A percentile compares a stretch with the other conserved stretches of the same genome.
phyloP scores from a whole-genome alignment of 2,888 invertebrate species.

The Euplagia quadripunctaria region DNA sequence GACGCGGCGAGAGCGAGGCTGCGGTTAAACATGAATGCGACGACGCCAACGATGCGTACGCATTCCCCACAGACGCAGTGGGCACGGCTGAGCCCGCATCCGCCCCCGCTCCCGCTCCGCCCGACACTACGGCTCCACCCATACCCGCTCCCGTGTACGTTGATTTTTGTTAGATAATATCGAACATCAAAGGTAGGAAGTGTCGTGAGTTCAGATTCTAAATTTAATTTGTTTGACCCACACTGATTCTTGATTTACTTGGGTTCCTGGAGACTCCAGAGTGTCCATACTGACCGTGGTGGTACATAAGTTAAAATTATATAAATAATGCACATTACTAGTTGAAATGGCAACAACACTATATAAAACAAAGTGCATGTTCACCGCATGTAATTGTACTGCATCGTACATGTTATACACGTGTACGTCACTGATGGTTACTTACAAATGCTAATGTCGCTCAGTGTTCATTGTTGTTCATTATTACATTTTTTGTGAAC shows the following conservation, averaged over 20 bases:
- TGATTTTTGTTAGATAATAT: constrained; percentile 30
- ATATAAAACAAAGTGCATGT: constrained; percentile 57
- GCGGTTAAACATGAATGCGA: constrained; percentile 92
- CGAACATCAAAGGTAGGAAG: constrained; percentile 17
- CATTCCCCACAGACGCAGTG: constrained; percentile 85
- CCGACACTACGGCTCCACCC: constrained; percentile 49
- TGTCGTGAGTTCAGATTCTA: constrained; percentile 14
- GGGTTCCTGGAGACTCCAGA: constrained; percentile 47
- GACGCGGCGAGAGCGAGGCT: constrained; percentile 88
- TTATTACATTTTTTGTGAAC: background rate
- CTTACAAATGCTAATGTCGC: constrained; percentile 30
- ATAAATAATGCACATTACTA: background rate
- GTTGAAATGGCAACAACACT: background rate
- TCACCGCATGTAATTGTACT: constrained; percentile 63
- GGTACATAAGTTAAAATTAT: background rate
- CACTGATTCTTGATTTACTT: constrained; percentile 16
- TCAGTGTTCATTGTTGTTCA: constrained; percentile 27
- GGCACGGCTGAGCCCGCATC: constrained; percentile 75
- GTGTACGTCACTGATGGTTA: constrained; percentile 36
- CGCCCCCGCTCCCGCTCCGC: constrained; percentile 54
- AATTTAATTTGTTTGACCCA: constrained; percentile 28
- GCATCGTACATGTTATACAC: constrained; percentile 40
- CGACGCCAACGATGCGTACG: constrained; percentile 90
- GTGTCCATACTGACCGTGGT: constrained; percentile 41
- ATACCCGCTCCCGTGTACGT: constrained; percentile 65